Conservation (phyloP, 2,888 invertebrate species). For the Melanotus villosus region DNA sequence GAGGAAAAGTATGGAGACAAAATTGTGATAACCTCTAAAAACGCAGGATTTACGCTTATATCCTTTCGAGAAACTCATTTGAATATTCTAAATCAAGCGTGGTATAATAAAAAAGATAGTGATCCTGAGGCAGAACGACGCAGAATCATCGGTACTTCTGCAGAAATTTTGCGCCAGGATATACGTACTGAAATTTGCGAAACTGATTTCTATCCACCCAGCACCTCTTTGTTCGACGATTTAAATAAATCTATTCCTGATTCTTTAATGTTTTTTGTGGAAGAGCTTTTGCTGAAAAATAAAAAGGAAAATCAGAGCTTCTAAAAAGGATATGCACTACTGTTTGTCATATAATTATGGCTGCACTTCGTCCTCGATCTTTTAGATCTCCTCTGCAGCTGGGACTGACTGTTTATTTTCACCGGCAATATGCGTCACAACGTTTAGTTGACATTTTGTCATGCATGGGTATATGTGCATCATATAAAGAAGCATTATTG, state of each 20-base stretch:
- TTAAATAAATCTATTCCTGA: constrained; percentile 5
- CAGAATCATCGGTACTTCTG: constrained; percentile 49
- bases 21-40: background rate
- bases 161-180: constrained; percentile 44
- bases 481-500: constrained; percentile 52
- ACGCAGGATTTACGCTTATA: background rate
- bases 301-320: background rate
- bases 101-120: constrained; percentile 52
- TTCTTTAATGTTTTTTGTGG: constrained; percentile 11
- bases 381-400: constrained; percentile 26
- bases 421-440: constrained; percentile 51
- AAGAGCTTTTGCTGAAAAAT: constrained; percentile 14
- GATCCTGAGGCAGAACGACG: constrained; percentile 55
- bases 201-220: constrained; percentile 47
- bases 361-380: constrained; percentile 4
- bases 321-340: constrained; percentile 12
- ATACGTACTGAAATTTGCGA: constrained; percentile 32
- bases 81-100: constrained; percentile 56
- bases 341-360: constrained; percentile 51
- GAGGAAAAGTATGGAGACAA: background rate
- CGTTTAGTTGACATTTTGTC: constrained; percentile 50
- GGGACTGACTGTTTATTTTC: constrained; percentile 31
- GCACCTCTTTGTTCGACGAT: constrained; percentile 42
- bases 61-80: constrained; percentile 7
- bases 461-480: constrained; percentile 51